Evolutionary conservation across 2,888 invertebrate species (phyloP).

Genomic region (Alcis repandata): DNA sequence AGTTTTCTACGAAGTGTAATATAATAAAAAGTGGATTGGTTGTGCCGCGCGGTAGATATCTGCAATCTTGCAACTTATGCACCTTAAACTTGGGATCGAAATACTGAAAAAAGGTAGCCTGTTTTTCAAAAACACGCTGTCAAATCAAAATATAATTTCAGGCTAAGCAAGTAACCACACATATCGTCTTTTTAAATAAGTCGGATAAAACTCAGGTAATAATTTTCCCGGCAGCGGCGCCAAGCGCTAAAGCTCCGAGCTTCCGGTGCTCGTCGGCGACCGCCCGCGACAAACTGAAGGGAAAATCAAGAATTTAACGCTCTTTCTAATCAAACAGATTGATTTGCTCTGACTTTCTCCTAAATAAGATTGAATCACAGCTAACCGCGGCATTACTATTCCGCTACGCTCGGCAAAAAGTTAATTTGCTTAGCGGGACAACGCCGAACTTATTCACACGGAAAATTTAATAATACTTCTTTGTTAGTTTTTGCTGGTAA

Average conservation of each 20-base stretch:
- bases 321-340: constrained; percentile 63
- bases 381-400: constrained; percentile 27
- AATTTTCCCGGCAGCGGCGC: neutral
- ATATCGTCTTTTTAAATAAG: neutral
- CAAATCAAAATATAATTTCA: neutral
- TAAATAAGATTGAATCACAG: constrained; percentile 57
- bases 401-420: constrained; percentile 31
- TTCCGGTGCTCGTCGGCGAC: constrained; percentile 25
- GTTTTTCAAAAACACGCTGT: neutral
- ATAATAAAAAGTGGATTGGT: constrained; percentile 15
- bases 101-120: neutral
- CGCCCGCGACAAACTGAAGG: constrained; percentile 51
- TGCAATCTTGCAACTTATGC: neutral
- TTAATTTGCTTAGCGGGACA: constrained; percentile 32
- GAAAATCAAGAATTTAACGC: constrained; percentile 54
- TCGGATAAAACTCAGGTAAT: neutral
- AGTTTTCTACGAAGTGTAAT: constrained; percentile 26
- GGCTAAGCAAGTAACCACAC: neutral
- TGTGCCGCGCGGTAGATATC: neutral
- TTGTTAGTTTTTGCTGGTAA: constrained; percentile 1
- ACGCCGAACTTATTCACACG: constrained; percentile 12
- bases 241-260: neutral
- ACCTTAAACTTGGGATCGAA: neutral
- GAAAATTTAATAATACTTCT: constrained; percentile 18
- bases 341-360: constrained; percentile 71